Conservation (phyloP, 2,797 vertebrate genomes). For the Rachycentron canadum region DNA sequence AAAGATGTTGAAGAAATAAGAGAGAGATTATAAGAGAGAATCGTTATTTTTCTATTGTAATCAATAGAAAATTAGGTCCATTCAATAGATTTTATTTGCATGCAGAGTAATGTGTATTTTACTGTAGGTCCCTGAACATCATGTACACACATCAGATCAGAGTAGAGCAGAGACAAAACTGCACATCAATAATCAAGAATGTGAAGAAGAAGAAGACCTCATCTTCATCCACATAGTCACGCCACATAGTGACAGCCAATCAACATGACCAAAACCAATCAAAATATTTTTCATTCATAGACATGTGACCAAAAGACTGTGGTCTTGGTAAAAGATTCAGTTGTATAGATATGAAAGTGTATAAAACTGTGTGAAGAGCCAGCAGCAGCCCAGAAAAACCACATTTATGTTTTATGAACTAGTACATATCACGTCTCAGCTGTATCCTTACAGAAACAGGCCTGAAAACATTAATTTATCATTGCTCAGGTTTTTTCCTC, state of each 20-base stretch:
- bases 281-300: neutral
- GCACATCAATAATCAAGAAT: neutral
- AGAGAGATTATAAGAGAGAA: neutral
- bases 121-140: neutral
- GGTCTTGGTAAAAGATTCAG: neutral
- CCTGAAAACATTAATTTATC: neutral
- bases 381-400: neutral
- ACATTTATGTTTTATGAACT: neutral
- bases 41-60: no score
- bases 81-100: neutral
- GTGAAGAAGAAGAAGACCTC: neutral
- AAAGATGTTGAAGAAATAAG: neutral
- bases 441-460: neutral
- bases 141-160: neutral
- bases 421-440: neutral
- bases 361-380: neutral
- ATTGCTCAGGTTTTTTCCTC: neutral
- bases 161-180: neutral
- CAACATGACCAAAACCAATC: neutral
- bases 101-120: slow-evolving; percentile 1
- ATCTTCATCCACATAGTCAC: neutral
- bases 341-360: neutral
- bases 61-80: neutral
- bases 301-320: neutral
- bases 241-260: neutral